Conservation (phyloP, 2,797 vertebrate species). For the Pyrocephalus nanus region DNA sequence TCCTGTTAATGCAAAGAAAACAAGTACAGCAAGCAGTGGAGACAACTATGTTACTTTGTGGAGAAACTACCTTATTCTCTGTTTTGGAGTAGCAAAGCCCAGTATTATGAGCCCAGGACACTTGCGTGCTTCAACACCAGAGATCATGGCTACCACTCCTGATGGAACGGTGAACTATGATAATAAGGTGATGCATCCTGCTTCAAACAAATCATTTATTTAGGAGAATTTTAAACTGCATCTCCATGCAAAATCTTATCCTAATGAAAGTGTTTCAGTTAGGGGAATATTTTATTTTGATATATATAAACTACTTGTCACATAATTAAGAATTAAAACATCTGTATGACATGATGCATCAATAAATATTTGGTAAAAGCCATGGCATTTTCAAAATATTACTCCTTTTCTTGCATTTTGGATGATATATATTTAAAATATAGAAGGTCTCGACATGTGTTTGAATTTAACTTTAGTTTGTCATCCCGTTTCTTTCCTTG, state of each 20-base stretch:
- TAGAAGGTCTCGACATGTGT: background rate
- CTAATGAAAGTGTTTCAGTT: background rate
- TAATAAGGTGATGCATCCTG: conserved; percentile 82
- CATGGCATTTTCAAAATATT: background rate
- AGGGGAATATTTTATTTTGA: background rate
- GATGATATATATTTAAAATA: background rate
- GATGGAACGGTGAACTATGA: conserved; percentile 95
- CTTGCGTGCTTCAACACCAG: conserved; percentile 93
- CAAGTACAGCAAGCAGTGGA: conserved; percentile 86
- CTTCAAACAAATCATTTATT: conserved; percentile 31
- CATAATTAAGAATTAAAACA: background rate
- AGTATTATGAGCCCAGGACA: conserved; percentile 99
- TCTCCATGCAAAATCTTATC: background rate
- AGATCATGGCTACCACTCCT: conserved; percentile 96
- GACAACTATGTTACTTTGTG: conserved; percentile 95
- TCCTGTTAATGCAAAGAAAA: conserved; percentile 97
- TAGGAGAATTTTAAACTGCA: conserved; percentile 29
- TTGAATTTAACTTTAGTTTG: background rate
- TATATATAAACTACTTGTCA: background rate
- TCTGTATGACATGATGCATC: background rate
- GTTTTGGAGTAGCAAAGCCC: conserved; percentile 97
- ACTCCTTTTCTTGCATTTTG: background rate
- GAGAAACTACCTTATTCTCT: conserved; percentile 98
- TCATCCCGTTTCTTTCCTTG: background rate
- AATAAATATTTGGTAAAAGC: background rate